Base-by-base conservation (phyloP, 2,888 invertebrate genomes). In the Aplocera efformata region DNA sequence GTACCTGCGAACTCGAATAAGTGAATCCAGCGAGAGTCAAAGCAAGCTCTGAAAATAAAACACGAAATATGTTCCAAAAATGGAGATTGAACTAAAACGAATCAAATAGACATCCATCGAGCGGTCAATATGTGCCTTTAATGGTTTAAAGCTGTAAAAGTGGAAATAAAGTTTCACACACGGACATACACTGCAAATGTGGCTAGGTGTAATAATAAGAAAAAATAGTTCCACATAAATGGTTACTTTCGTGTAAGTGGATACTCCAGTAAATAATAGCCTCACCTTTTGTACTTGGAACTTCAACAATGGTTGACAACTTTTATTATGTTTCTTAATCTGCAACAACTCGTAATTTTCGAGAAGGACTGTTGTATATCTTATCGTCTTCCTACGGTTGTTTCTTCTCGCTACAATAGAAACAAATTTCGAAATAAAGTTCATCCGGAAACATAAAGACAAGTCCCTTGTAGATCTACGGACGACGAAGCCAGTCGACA, bases 241-340 rank as follows among this genome's bases (percentile, higher is more conserved):
- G 50, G 58, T 58, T 60, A 55, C 55, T 55, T 41, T 52, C 53
- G 52, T 20, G 50, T 32, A 48, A 53, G 53, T 45, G 54, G 52
- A 53, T 53, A 49, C 51, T 50, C 42, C 45, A 50, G 53, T 51
- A 54, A 58, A 50, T 42, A 63, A 60, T 56, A 46, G 50, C 49
- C 50, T 66, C 50, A 60, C 58, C 56, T 60, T 54, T 62, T 63
- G 57, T 59, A 45, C 38, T 46, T 42, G 45, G 37, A 58, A 49
- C 49, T 48, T 47, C 47, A 51, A 50, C 54, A 55, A 33, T 40
- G 33, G 39, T 24, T 42, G 41, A 48, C 49, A 46, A 42, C 40
- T 50, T 53, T 37, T 53, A 44, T 50, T 45, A 48, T 53, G 58
- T 53, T 41, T 52, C 42, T 43, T 29, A 32, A 41, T 42, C 27